phyloP scores from a whole-genome alignment of 2,797 vertebrate genomes.

The Rhinoraja longicauda region DNA sequence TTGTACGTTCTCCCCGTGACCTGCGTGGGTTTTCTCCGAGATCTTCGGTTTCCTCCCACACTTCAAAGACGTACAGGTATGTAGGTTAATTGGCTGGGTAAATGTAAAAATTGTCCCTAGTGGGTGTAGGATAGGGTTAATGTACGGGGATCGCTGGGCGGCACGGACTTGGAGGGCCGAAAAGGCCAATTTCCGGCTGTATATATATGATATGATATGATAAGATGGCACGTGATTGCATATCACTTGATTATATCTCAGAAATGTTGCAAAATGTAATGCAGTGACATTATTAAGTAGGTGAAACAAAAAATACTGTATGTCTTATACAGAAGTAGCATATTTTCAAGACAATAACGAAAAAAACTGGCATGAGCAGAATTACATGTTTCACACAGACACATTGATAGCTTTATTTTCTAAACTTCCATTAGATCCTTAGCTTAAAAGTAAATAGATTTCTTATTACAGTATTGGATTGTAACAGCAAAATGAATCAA shows the following conservation, averaged over 20 bases:
- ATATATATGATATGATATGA: no score
- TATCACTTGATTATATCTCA: not conserved
- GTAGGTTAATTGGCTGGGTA: no score
- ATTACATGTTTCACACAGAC: not conserved
- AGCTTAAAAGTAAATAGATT: not conserved
- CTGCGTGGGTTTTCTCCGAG: no score
- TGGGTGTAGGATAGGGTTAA: no score
- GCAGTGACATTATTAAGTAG: not conserved
- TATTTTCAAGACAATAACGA: not conserved
- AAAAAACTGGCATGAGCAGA: not conserved
- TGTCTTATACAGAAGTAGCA: not conserved
- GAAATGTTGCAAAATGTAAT: not conserved
- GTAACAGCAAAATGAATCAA: not conserved
- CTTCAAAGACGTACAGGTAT: no score
- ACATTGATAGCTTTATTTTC: not conserved
- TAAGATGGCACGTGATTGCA: not conserved
- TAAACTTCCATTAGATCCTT: not conserved
- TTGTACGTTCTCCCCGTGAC: no score
- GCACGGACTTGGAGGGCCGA: no score
- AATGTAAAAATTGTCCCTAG: no score
- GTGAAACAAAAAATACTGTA: slow-evolving; percentile 1
- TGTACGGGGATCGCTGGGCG: no score
- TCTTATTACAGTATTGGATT: not conserved
- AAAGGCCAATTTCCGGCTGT: no score
- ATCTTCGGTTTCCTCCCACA: no score